A percentile compares a stretch with the other conserved stretches of the same genome.
Evolutionary conservation across 64 coral and sea anemone species (phyloP).

Genomic region (Montipora efflorescens): DNA sequence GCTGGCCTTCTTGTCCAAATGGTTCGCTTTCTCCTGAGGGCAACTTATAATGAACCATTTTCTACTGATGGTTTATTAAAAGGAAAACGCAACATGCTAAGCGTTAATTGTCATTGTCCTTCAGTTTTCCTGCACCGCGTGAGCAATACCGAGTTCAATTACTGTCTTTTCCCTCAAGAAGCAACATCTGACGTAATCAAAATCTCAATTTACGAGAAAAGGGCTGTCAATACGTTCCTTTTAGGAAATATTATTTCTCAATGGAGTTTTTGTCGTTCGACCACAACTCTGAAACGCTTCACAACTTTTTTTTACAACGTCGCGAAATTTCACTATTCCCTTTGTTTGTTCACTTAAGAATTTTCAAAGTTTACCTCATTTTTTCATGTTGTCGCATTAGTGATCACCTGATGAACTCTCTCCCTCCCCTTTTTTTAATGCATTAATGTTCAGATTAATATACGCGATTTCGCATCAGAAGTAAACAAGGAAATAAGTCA

Average conservation of each 20-base stretch:
- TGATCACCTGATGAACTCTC: too few relatives aligned
- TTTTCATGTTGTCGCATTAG: too few relatives aligned
- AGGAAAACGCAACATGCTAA: conserved; percentile 27
- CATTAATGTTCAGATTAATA: too few relatives aligned
- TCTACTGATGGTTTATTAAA: conserved; percentile 42
- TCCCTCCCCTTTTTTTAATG: too few relatives aligned
- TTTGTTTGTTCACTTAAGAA: too few relatives aligned
- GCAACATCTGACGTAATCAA: conserved; percentile 1
- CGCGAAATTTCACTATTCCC: background rate
- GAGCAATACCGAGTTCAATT: conserved; percentile 6
- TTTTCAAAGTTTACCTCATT: background rate
- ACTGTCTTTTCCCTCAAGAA: background rate
- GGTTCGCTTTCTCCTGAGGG: background rate
- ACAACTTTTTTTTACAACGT: background rate
- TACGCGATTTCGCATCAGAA: too few relatives aligned
- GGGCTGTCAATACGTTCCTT: background rate
- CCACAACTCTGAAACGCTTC: background rate
- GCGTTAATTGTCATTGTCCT: background rate
- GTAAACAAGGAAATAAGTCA: too few relatives aligned
- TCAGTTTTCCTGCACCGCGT: conserved; percentile 17
- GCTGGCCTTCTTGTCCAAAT: background rate
- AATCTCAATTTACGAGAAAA: conserved; percentile 10
- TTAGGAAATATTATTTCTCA: background rate
- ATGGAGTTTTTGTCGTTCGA: background rate
- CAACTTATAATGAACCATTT: conserved; percentile 23